These are phyloP conservation scores for Luehdorfia chinensis DNA, from an alignment of 1,140 invertebrate genomes.

Conservation along the genomic window DNA sequence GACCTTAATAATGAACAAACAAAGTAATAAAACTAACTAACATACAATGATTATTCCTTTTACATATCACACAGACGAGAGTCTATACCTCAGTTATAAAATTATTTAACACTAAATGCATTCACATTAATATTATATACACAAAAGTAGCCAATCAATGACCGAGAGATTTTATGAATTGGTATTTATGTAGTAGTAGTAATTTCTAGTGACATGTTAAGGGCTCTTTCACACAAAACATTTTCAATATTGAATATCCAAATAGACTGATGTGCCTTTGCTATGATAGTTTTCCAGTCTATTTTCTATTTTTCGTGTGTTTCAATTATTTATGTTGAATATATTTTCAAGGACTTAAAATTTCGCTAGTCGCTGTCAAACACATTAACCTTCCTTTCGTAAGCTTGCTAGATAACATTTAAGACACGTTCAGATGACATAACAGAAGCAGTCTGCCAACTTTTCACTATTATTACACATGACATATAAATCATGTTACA, in stretches of 20 bases:
- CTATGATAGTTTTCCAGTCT: too few relatives aligned
- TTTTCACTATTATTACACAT: not conserved
- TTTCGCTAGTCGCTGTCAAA: not conserved
- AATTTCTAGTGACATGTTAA: too few relatives aligned
- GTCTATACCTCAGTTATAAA: conserved; percentile 2
- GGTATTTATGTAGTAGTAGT: too few relatives aligned
- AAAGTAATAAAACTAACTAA: too few relatives aligned
- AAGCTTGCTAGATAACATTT: not conserved
- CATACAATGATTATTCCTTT: too few relatives aligned
- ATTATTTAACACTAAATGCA: conserved; percentile 15
- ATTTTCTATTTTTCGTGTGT: too few relatives aligned
- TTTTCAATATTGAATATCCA: too few relatives aligned
- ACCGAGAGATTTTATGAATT: not conserved
- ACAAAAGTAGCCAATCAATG: not conserved
- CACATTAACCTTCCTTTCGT: not conserved
- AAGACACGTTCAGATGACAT: not conserved
- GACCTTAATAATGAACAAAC: too few relatives aligned
- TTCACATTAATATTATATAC: conserved; percentile 8
- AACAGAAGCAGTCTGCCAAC: not conserved
- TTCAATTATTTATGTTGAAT: too few relatives aligned
- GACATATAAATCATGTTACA: not conserved
- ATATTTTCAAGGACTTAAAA: too few relatives aligned
- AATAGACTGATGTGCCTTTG: too few relatives aligned
- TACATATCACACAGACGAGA: conserved; percentile 11
- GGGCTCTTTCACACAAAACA: too few relatives aligned